Evolutionary conservation across 2,888 invertebrate genomes (phyloP).

Genomic region (Amphimallon solstitiale): DNA sequence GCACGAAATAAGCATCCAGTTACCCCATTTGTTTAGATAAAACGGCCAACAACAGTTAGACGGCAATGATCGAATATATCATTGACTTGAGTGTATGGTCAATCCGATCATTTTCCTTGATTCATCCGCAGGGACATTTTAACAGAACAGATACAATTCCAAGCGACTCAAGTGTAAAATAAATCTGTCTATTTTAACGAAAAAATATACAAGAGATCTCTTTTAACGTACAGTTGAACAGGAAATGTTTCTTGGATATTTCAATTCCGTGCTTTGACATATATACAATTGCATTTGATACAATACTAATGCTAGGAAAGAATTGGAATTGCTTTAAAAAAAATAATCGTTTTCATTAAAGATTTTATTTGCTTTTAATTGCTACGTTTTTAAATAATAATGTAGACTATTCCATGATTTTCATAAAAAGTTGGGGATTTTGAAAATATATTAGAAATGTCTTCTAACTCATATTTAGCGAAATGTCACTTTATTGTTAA

Average conservation of each 20-base stretch:
- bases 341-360: too few species aligned
- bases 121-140: conserved; percentile 37
- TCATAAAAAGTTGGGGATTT: too few species aligned
- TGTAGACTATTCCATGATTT: too few species aligned
- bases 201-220: conserved; percentile 31
- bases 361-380: too few species aligned
- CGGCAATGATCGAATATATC: conserved; percentile 16
- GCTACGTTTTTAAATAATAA: too few species aligned
- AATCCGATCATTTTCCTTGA: conserved; percentile 29
- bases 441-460: too few species aligned
- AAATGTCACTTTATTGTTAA: too few species aligned
- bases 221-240: conserved; percentile 12
- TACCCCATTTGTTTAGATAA: conserved; percentile 16
- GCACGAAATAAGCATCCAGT: too few species aligned
- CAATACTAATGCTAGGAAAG: too few species aligned
- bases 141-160: conserved; percentile 34
- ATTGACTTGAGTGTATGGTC: conserved; percentile 9
- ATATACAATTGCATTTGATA: too few species aligned
- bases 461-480: too few species aligned
- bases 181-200: conserved; percentile 39
- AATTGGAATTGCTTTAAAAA: too few species aligned
- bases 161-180: conserved; percentile 33
- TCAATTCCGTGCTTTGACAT: not conserved
- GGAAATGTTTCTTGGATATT: not conserved
- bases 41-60: not conserved